These are phyloP conservation scores for Gadopsis bispinosus DNA, from an alignment of 2,797 vertebrate species.

Conservation along the genomic window DNA sequence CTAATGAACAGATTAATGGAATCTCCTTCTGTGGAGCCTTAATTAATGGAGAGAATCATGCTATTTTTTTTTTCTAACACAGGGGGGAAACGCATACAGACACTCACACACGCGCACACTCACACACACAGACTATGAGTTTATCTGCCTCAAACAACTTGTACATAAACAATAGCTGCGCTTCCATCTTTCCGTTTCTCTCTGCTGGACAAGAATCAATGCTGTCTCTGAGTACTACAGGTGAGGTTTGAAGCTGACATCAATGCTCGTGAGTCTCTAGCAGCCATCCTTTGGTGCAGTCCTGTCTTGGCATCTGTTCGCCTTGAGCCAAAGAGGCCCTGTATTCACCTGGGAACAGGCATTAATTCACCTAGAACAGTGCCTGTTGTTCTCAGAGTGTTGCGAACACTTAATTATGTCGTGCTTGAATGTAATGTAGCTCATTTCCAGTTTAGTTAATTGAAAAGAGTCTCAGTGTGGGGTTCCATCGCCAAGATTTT, in stretches of 20 bases:
- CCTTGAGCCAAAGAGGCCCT: constrained; percentile 76
- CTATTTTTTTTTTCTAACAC: constrained; percentile 57
- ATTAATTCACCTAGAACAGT: constrained; percentile 78
- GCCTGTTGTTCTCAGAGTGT: constrained; percentile 72
- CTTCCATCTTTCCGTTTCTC: constrained; percentile 59
- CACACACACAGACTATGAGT: constrained; percentile 58
- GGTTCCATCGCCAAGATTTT: constrained; percentile 28
- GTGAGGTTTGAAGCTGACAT: constrained; percentile 87
- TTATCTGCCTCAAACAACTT: constrained; percentile 75
- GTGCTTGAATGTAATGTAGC: constrained; percentile 50
- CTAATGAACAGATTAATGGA: constrained; percentile 90
- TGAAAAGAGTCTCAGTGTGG: constrained; percentile 56
- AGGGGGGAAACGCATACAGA: constrained; percentile 35
- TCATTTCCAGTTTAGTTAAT: constrained; percentile 66
- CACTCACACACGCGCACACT: neutral
- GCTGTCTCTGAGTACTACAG: constrained; percentile 80
- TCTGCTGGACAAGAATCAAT: constrained; percentile 81
- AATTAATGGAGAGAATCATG: constrained; percentile 83
- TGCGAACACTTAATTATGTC: constrained; percentile 71
- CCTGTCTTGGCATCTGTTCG: constrained; percentile 85
- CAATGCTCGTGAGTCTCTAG: constrained; percentile 76
- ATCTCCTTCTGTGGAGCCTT: constrained; percentile 85
- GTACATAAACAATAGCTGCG: constrained; percentile 78
- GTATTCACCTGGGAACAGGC: constrained; percentile 79
- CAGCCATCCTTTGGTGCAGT: constrained; percentile 78